A percentile compares a stretch with the other conserved stretches of the same genome.
Conservation (phyloP, 2,113 vertebrate genomes). For the Nycticorax nycticorax region DNA sequence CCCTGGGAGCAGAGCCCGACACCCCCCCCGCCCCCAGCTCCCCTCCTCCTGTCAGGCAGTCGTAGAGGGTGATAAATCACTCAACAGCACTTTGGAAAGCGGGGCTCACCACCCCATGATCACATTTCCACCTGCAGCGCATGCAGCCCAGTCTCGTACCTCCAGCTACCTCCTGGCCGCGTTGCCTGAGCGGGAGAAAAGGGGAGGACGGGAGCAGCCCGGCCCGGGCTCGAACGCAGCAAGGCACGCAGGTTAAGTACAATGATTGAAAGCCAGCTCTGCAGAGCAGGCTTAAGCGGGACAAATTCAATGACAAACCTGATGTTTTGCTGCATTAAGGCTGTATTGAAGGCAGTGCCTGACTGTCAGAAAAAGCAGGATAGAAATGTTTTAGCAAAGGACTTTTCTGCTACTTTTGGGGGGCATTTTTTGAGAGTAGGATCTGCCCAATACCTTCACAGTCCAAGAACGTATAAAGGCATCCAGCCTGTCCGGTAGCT, state of each 20-base stretch:
- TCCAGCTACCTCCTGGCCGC: not conserved
- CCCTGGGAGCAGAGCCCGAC: too few relatives aligned
- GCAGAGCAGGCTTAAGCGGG: not conserved
- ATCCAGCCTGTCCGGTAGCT: not conserved
- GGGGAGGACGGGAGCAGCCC: not conserved
- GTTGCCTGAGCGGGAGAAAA: not conserved
- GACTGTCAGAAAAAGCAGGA: too few relatives aligned
- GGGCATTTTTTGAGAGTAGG: not conserved
- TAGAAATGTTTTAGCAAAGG: not conserved
- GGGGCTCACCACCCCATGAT: not conserved
- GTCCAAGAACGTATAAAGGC: not conserved
- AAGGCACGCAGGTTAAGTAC: accelerated
- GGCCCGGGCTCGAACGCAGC: accelerated
- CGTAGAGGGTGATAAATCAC: too few relatives aligned
- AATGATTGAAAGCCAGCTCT: accelerated
- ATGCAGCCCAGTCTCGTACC: accelerated
- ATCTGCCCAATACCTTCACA: not conserved
- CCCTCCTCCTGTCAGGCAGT: too few relatives aligned
- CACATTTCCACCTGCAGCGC: not conserved
- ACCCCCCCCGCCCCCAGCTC: too few relatives aligned
- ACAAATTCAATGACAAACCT: not conserved
- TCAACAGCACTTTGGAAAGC: not conserved
- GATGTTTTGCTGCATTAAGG: not conserved
- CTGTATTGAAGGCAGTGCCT: not conserved
- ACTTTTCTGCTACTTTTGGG: not conserved